Conservation (phyloP, 2,888 invertebrate genomes). For the Habrosyne pyritoides region DNA sequence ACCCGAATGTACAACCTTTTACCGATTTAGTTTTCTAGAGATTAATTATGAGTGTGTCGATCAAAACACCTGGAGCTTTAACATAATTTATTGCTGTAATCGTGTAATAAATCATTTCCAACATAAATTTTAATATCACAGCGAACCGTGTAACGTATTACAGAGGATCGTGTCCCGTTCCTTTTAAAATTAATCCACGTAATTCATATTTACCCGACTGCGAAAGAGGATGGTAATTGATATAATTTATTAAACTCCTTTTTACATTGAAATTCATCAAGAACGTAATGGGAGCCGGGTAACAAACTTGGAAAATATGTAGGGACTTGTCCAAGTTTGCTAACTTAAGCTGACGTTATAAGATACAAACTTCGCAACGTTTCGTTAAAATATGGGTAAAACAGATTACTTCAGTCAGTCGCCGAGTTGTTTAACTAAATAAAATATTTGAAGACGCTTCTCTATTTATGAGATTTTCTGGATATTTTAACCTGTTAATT, state of each 20-base stretch:
- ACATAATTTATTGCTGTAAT: background rate
- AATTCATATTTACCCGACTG: slow-evolving; percentile 12
- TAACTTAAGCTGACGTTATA: slow-evolving; percentile 8
- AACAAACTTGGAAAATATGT: slow-evolving; percentile 2
- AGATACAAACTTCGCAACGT: background rate
- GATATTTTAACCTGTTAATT: background rate
- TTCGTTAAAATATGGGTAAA: background rate
- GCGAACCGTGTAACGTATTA: background rate
- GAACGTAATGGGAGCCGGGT: slow-evolving; percentile 41
- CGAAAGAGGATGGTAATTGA: slow-evolving; percentile 26
- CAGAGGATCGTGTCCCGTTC: background rate
- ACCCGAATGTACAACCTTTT: too few species aligned
- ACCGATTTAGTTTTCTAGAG: too few species aligned
- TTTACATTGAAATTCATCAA: slow-evolving; percentile 45
- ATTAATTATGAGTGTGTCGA: too few species aligned
- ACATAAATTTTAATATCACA: background rate
- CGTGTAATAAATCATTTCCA: background rate
- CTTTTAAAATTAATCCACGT: background rate
- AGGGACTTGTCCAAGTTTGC: slow-evolving; percentile 15
- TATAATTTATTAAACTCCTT: slow-evolving; percentile 31
- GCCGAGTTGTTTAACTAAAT: slow-evolving; percentile 1
- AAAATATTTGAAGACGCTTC: background rate
- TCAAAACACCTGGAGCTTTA: background rate
- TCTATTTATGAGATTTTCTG: background rate
- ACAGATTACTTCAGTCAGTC: background rate